Base-by-base conservation (phyloP, 2,888 invertebrate genomes). In the Orchesellides sinensis region DNA sequence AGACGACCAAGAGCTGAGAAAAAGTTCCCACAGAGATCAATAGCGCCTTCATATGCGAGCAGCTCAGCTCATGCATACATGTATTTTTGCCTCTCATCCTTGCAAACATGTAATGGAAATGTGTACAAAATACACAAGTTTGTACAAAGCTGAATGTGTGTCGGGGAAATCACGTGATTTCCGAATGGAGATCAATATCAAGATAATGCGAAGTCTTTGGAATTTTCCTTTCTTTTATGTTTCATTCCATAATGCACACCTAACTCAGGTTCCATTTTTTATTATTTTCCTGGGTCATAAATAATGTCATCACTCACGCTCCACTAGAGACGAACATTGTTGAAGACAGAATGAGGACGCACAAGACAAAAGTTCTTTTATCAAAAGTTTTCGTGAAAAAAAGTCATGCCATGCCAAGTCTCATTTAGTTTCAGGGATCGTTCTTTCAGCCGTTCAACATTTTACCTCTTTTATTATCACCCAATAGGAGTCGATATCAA, bases 131-230 rank as follows among this genome's bases (percentile, higher is more conserved):
- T 19, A 8, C 32, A 35, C 40, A 40, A 40, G 40, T 40, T n/a
- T n/a, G n/a, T 19, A 49, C 17, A 49, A 52, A 25, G 6, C 59
- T 69, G n/a, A n/a, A n/a, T n/a, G n/a, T n/a, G n/a, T 82, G 61
- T 75, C 82, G 82, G 82, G 75, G 70, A 74, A 63, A 82, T 75
- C 82, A n/a, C 82, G 82, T 82, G 74, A 82, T 82, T 82, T 82
- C 82, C 82, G 82, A 82, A 82, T 74, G 25, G n/a, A 61, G 74
- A 82, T 82, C 82, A 82, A 82, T 82, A 82, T 70, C 70, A 32
- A 21, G 17, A 65, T 21, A n/a, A n/a, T n/a, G n/a, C n/a, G n/a
- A n/a, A n/a, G n/a, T n/a, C n/a, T n/a, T n/a, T n/a, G n/a, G 45
- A 5, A 40, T 40, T 40, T 40, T 40, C n/a, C 32, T 32, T 10